Conservation (phyloP, 2,888 invertebrate genomes). For the Stictocephala bisonia region DNA sequence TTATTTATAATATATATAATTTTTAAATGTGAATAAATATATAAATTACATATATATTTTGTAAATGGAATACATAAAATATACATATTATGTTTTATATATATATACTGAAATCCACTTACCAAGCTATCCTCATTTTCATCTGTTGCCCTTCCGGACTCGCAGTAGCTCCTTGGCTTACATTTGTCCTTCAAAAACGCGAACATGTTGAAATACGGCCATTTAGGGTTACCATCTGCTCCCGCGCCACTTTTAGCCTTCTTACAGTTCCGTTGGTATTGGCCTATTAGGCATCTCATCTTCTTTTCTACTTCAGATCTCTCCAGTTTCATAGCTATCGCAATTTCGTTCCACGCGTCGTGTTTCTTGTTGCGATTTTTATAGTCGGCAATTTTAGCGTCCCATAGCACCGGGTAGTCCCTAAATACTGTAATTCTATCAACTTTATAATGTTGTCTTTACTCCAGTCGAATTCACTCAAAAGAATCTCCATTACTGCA, state of each 20-base stretch:
- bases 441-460: slow-evolving; percentile 40
- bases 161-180: slow-evolving; percentile 42
- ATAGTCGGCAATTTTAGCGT: slow-evolving; percentile 33
- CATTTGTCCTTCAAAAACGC: slow-evolving; percentile 41
- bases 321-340: slow-evolving; percentile 32
- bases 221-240: slow-evolving; percentile 46
- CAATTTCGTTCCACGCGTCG: slow-evolving; percentile 40
- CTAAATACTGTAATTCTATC: slow-evolving; percentile 44
- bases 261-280: slow-evolving; percentile 45
- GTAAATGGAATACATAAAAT: neutral
- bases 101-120: slow-evolving; percentile 40
- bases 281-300: slow-evolving; percentile 44
- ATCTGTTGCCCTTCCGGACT: slow-evolving; percentile 37
- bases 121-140: slow-evolving; percentile 33
- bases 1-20: too few species aligned
- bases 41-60: neutral
- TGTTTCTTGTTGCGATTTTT: slow-evolving; percentile 48
- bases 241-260: slow-evolving; percentile 43
- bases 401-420: slow-evolving; percentile 46
- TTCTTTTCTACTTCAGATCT: slow-evolving; percentile 41
- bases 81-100: neutral
- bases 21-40: too few species aligned
- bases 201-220: slow-evolving; percentile 45
- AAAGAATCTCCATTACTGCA: too few species aligned
- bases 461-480: slow-evolving; percentile 42